Conservation (phyloP, 92 coral and sea anemone genomes). For the Parazoanthus swiftii region DNA sequence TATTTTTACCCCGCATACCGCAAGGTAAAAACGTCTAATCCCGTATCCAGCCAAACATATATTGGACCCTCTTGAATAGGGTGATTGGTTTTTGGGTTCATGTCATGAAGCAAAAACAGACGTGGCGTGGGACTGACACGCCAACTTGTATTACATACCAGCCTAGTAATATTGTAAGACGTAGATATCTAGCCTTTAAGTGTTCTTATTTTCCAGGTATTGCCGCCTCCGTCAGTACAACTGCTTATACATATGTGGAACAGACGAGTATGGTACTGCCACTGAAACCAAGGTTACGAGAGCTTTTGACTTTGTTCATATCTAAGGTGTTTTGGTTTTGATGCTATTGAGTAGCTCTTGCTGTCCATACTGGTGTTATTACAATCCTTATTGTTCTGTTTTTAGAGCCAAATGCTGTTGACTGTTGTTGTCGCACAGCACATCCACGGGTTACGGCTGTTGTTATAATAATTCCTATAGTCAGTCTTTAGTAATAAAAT, state of each 20-base stretch:
- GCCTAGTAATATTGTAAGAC: background rate
- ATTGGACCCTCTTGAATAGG: no score
- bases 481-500: no score
- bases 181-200: no score
- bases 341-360: background rate
- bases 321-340: background rate
- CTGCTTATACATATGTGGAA: slow-evolving; percentile 59
- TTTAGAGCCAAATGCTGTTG: no score
- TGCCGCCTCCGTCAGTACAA: slow-evolving; percentile 57
- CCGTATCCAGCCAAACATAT: no score
- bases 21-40: no score
- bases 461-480: no score
- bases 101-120: no score
- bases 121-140: background rate
- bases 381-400: background rate
- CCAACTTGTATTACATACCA: background rate
- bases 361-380: background rate
- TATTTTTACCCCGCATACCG: no score
- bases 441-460: no score
- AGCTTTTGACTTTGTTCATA: background rate
- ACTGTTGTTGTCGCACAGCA: no score
- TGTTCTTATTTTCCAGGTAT: slow-evolving; percentile 21
- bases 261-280: slow-evolving; percentile 66
- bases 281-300: slow-evolving; percentile 55
- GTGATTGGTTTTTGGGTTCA: no score